Evolutionary conservation across 2,888 invertebrate genomes (phyloP).

Genomic region (Ornithoptera alexandrae): DNA sequence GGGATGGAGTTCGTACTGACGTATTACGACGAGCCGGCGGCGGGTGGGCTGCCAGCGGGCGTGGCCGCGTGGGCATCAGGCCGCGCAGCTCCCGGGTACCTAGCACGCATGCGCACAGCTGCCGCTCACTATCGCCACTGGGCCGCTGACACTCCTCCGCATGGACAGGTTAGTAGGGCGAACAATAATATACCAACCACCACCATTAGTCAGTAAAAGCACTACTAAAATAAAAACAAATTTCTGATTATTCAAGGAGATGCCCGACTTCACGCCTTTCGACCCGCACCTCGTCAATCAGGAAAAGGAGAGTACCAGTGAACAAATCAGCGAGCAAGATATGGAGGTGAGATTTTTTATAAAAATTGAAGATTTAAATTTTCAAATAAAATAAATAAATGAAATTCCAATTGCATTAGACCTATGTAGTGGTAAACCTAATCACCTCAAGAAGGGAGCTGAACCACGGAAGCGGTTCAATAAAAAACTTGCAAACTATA

Average conservation of each 20-base stretch:
- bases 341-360: slow-evolving; percentile 50
- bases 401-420: too few species aligned
- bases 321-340: slow-evolving; percentile 49
- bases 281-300: slow-evolving; percentile 37
- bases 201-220: background rate
- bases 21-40: slow-evolving; percentile 93
- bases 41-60: slow-evolving; percentile 86
- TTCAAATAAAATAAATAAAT: too few species aligned
- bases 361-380: too few species aligned
- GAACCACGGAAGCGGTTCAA: background rate
- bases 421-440: background rate
- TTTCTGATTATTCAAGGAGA: slow-evolving; percentile 38
- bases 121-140: slow-evolving; percentile 79
- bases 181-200: background rate
- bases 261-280: slow-evolving; percentile 54
- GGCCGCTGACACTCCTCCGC: slow-evolving; percentile 31
- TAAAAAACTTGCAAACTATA: background rate
- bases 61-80: slow-evolving; percentile 90
- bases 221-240: background rate
- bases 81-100: slow-evolving; percentile 88
- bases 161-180: slow-evolving; percentile 28
- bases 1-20: slow-evolving; percentile 92
- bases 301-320: slow-evolving; percentile 23
- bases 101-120: slow-evolving; percentile 84
- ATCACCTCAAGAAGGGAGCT: background rate